Conservation (phyloP, 2,888 invertebrate genomes). For the Xestia rhomboidea region DNA sequence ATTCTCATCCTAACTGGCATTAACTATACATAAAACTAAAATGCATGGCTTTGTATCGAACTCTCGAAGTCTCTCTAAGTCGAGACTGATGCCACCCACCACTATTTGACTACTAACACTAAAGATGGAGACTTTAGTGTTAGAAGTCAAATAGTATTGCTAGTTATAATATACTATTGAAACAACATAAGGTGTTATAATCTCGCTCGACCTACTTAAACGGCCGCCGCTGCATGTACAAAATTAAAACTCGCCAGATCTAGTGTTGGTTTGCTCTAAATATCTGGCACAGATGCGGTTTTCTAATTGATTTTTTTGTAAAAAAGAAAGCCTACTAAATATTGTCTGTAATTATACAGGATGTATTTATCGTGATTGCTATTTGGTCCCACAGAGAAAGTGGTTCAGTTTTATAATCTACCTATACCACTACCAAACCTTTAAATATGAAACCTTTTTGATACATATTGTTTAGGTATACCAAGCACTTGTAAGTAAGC, state of each 20-base stretch:
- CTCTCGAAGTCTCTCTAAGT: no score
- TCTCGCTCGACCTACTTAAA: slow-evolving; percentile 16
- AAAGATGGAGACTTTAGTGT: no score
- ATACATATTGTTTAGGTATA: neutral
- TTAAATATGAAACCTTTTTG: neutral
- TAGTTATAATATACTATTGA: neutral
- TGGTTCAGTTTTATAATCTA: neutral
- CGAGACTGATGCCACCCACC: no score
- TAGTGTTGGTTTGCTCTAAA: slow-evolving; percentile 11
- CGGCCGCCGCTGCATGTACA: neutral
- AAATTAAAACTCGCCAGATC: neutral
- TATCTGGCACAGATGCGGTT: neutral
- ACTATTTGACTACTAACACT: no score
- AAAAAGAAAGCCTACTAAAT: neutral
- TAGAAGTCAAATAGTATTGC: no score
- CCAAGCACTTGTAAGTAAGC: neutral
- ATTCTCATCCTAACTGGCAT: no score
- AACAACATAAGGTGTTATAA: neutral
- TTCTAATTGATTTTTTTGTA: neutral
- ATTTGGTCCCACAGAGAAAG: neutral
- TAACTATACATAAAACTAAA: no score
- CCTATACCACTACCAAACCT: neutral
- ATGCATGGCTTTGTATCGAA: no score
- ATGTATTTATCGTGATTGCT: neutral
- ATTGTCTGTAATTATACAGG: neutral